Evolutionary conservation across 2,797 vertebrate genomes (phyloP), one percentile per base, ranked within the genome.

Genomic region (Molothrus aeneus): DNA sequence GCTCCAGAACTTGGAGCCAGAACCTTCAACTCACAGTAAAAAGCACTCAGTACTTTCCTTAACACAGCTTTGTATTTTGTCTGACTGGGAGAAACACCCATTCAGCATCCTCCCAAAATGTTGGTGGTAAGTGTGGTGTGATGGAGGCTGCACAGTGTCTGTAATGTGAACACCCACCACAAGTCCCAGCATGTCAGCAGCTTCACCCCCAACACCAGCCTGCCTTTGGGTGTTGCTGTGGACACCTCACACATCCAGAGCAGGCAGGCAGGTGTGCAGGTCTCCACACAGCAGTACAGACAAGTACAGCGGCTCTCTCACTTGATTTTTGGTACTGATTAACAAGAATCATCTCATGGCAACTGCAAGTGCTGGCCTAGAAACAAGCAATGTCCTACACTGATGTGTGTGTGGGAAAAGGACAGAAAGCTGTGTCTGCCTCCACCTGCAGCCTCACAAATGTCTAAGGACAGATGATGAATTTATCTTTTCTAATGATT

Each of bases 171-270:
- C 64, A 59, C 12, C 54, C 21, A 34, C 32, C 63, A 93, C 16
- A 4, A 77, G 43, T 32, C 70, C 61, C 45, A 93, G 22, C 56
- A 71, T 28, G 51, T n/a, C 72, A 80, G 65, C 26, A 53, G 26
- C 60, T 47, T 69, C 60, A 59, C 40, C 78, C n/a, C 13, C 53
- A 79, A 74, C n/a, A 64, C 6, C 1, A 32, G 36, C n/a, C 86
- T 50, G 32, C 40, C 21, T 32, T 5, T 29, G 43, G 40, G 77
- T 77, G 82, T 1, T 74, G n/a, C 31, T 51, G 43, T 28, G 32
- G 19, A 34, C 75, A 59, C 0, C 0, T 25, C 61, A 61, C 56
- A 40, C 3, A 0, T 7, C 42, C 59, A 81, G 42, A 50, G 25
- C 43, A 80, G 65, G 75, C 65, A 84, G 77, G 42, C 54, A 79